Conservation (phyloP, 2,888 invertebrate genomes). For the Protonemura montana region DNA sequence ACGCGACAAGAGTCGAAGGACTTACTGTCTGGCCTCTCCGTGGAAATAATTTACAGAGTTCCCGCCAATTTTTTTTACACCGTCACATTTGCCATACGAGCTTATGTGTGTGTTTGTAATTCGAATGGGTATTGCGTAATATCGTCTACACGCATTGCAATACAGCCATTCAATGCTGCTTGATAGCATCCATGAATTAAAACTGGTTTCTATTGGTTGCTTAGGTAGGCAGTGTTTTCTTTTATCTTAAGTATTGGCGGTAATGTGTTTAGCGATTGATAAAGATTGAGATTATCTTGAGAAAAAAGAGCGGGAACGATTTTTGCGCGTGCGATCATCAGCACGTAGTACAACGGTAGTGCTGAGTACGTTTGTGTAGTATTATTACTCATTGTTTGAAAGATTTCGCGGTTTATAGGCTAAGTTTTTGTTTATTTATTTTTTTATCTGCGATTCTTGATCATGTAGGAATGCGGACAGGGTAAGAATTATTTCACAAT, state of each 20-base stretch:
- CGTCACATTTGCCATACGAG: no score
- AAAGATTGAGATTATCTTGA: neutral
- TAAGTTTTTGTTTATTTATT: no score
- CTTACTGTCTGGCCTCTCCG: neutral
- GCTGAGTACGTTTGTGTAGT: no score
- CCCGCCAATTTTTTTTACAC: conserved; percentile 36
- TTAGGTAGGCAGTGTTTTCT: neutral
- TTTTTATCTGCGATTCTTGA: no score
- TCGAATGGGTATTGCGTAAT: neutral
- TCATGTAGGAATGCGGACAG: no score
- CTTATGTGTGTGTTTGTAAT: no score
- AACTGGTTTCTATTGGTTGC: neutral
- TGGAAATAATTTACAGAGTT: neutral
- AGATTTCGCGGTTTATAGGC: no score
- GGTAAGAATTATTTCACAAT: no score
- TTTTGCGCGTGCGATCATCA: no score
- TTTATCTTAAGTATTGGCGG: neutral
- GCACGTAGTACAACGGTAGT: no score
- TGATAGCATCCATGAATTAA: neutral
- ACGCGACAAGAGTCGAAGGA: neutral
- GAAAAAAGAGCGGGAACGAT: neutral
- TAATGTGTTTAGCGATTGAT: no score
- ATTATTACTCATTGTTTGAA: no score
- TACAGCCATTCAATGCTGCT: neutral
- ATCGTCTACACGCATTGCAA: neutral